Evolutionary conservation across 1,140 invertebrate species (phyloP), one percentile per base, ranked within the genome.

Genomic region (Mamestra configurata): DNA sequence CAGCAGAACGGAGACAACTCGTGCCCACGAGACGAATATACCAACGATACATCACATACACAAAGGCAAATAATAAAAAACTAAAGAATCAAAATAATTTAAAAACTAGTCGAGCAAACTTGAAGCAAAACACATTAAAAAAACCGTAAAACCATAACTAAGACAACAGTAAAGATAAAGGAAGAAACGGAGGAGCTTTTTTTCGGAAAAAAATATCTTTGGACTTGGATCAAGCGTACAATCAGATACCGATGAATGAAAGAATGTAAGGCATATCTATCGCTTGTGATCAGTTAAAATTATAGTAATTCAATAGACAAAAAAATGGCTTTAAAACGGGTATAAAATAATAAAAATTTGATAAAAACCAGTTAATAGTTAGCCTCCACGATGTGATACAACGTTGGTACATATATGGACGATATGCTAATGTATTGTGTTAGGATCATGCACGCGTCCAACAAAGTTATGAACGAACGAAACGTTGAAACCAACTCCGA

Each of bases 391-490:
- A 57, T 57, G 53, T 57, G 22, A 57, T 57, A 35, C 24, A 61
- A 61, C 24, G 27, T 37, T 37, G 59, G 27, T 61, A 61, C n/a
- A n/a, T 61, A 57, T 22, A 20, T 61, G 15, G 59, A 61, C 59
- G 31, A 37, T 61, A 61, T 61, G 59, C 59, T 61, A 59, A 57
- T 18, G 15, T 53, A 27, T 11, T 57, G 40, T 70, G 40, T 70
- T 70, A 70, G 40, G 31, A 27, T 22, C 66, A 70, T 73, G 71
- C 71, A 73, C 49, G 71, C 53, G 13, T 20, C 35, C 53, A 73
- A 24, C 18, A 53, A 57, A 57, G 20, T 57, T 57, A 55, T 55
- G 51, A 57, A 7, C 20, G 8, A 1, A 57, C 8, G 53, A 57
- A 53, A 53, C 18, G 18, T 53, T 55, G 49, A 55, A 59, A 70